phyloP scores from a whole-genome alignment of 2,113 vertebrate species.

The Ictalurus furcatus region DNA sequence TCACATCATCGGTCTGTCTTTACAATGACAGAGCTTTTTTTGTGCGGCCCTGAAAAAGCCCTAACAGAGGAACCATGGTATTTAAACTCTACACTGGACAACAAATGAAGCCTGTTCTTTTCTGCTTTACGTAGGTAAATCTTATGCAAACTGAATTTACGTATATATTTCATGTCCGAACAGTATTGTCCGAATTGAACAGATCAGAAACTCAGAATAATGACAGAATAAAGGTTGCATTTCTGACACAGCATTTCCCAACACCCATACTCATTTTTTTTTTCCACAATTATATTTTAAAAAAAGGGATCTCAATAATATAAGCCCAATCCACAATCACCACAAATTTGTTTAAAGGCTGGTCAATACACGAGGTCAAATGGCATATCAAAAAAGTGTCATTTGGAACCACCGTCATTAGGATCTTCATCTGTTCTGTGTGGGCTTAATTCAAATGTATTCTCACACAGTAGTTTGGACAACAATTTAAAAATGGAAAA shows the following conservation, averaged over 20 bases:
- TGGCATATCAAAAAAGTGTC: background rate
- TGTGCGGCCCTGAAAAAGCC: background rate
- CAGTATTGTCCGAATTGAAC: background rate
- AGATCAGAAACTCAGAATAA: background rate
- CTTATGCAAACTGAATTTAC: background rate
- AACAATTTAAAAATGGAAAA: background rate
- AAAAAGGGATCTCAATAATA: background rate
- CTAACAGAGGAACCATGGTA: background rate
- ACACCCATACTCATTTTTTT: background rate
- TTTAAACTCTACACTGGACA: background rate
- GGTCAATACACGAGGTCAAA: background rate
- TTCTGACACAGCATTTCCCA: background rate
- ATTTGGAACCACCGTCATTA: background rate
- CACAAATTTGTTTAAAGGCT: background rate
- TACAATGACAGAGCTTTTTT: background rate
- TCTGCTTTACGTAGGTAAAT: background rate
- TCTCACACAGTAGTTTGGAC: background rate
- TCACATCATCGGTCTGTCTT: conserved; percentile 1
- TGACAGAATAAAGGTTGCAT: background rate
- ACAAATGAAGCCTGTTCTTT: background rate
- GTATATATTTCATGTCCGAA: background rate
- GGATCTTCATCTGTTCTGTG: background rate
- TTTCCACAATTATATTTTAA: background rate
- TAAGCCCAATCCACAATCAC: background rate
- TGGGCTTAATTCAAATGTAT: background rate